Conservation (phyloP, 2,888 invertebrate species). For the Apodemia zela region DNA sequence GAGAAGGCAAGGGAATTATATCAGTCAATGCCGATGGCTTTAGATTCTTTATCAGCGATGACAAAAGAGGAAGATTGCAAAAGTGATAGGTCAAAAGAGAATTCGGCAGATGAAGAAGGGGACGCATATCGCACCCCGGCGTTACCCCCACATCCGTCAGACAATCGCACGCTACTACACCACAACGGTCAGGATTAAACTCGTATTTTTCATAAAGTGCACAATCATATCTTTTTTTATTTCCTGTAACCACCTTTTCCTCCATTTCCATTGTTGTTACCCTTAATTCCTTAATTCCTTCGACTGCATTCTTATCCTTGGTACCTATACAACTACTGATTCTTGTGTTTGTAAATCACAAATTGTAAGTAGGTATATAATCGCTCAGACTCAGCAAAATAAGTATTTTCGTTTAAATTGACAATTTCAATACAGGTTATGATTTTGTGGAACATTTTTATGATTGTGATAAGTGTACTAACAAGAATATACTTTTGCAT, state of each 20-base stretch:
- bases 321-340: neutral
- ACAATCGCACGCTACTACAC: constrained; percentile 84
- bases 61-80: constrained; percentile 83
- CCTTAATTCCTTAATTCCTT: neutral
- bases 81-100: constrained; percentile 82
- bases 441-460: neutral
- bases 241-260: neutral
- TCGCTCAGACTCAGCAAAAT: constrained; percentile 3
- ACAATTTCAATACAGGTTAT: neutral
- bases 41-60: constrained; percentile 75
- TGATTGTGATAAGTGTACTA: constrained; percentile 12
- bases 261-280: neutral
- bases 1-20: constrained; percentile 86
- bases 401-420: neutral
- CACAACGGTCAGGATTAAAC: constrained; percentile 90
- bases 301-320: neutral
- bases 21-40: constrained; percentile 77
- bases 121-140: constrained; percentile 74
- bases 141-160: constrained; percentile 78
- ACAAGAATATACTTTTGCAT: constrained; percentile 15
- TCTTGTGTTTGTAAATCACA: constrained; percentile 3
- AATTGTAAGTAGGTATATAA: neutral
- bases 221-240: neutral
- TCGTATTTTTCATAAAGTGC: constrained; percentile 23
- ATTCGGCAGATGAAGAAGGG: constrained; percentile 80